phyloP scores from a whole-genome alignment of 2,797 vertebrate species.

The Tadarida brasiliensis region DNA sequence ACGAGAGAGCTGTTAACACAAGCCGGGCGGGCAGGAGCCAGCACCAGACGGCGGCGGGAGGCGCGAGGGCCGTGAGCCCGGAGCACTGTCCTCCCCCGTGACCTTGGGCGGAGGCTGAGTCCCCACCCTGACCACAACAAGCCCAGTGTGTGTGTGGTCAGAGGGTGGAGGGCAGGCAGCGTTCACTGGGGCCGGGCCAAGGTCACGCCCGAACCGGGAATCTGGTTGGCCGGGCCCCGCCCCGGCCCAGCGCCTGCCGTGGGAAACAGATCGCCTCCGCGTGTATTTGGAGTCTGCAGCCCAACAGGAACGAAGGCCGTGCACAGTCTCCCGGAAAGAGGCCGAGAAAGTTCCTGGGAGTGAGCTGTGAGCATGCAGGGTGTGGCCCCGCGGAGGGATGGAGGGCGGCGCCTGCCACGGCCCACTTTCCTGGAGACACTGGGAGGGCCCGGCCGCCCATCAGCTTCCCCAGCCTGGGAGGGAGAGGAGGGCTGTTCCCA shows the following conservation, averaged over 20 bases:
- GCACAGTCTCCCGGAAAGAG: not conserved
- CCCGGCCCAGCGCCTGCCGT: not conserved
- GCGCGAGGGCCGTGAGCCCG: not conserved
- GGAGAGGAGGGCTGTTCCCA: not conserved
- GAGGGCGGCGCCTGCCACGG: not conserved
- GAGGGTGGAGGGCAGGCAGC: not conserved
- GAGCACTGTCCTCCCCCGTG: not conserved
- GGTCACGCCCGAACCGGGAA: not conserved
- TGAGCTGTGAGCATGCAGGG: not conserved
- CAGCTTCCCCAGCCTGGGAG: not conserved
- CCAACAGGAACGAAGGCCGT: not conserved
- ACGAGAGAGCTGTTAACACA: fast-evolving
- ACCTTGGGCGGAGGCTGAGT: not conserved
- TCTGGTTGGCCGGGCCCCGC: not conserved
- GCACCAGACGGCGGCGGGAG: not conserved
- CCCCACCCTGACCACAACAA: not conserved
- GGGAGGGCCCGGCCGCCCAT: not conserved
- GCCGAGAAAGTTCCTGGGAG: not conserved
- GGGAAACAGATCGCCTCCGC: not conserved
- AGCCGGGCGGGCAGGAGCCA: not conserved
- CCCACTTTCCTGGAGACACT: not conserved
- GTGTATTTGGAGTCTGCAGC: not conserved
- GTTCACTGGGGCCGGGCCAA: not conserved
- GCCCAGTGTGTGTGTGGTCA: not conserved
- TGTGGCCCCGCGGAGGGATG: not conserved